Percentiles rank a stretch among this genome's conserved stretches.
phyloP scores from a whole-genome alignment of 2,888 invertebrate genomes.

The Hofmannophila pseudospretella region DNA sequence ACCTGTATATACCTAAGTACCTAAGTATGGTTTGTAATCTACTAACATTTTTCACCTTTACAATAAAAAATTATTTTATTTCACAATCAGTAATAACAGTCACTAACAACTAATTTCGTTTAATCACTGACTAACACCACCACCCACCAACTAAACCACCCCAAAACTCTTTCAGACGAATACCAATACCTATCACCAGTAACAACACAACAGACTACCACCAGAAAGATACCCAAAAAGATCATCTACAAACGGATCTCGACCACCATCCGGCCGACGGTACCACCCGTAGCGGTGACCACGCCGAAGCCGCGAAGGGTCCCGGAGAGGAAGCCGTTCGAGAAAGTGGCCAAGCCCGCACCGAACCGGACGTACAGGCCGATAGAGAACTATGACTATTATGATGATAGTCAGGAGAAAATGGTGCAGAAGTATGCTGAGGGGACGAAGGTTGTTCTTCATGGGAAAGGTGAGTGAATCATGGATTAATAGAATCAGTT shows the following conservation, averaged over 20 bases:
- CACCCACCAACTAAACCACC: slow-evolving; percentile 1
- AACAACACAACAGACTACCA: slow-evolving; percentile 47
- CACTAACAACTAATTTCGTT: slow-evolving; percentile 4
- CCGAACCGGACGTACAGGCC: slow-evolving; percentile 45
- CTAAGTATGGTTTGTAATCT: too few species aligned
- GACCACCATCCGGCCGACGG: slow-evolving; percentile 45
- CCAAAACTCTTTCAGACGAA: slow-evolving; percentile 43
- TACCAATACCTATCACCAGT: slow-evolving; percentile 62
- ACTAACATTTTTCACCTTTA: too few species aligned
- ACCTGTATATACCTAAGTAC: too few species aligned
- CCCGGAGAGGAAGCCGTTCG: slow-evolving; percentile 43
- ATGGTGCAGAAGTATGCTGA: slow-evolving; percentile 59
- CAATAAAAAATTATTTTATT: too few species aligned
- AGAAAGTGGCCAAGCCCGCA: slow-evolving; percentile 31
- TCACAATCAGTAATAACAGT: background rate
- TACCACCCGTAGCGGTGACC: slow-evolving; percentile 14
- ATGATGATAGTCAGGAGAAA: slow-evolving; percentile 81
- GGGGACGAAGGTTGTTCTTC: slow-evolving; percentile 78
- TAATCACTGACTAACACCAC: too few species aligned
- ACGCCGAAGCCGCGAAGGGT: slow-evolving; percentile 26
- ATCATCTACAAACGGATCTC: slow-evolving; percentile 54
- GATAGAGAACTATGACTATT: slow-evolving; percentile 81
- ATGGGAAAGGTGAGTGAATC: slow-evolving; percentile 64
- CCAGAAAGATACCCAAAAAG: slow-evolving; percentile 46
- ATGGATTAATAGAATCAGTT: too few species aligned